Conservation (phyloP, 2,888 invertebrate species). For the Harpalus rufipes region DNA sequence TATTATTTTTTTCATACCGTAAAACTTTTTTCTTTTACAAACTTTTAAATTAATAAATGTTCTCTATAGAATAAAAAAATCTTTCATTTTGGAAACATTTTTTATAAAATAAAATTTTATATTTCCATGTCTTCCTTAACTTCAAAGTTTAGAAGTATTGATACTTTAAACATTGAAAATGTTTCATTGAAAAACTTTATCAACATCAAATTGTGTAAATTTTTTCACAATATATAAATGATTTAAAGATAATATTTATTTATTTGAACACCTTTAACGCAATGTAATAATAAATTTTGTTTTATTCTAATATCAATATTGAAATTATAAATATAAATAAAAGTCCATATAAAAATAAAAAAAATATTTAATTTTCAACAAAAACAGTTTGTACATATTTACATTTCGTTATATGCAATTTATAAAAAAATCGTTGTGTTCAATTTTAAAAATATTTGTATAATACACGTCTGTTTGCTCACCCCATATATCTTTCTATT, state of each 20-base stretch:
- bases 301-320: not conserved
- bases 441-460: conserved; percentile 20
- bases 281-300: not conserved
- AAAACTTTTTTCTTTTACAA: not conserved
- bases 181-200: no score
- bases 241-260: not conserved
- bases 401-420: not conserved
- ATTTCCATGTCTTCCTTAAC: not conserved
- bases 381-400: not conserved
- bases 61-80: not conserved
- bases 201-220: no score
- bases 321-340: not conserved
- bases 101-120: conserved; percentile 2
- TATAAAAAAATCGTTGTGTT: conserved; percentile 20
- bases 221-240: not conserved
- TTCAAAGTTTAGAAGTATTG: not conserved
- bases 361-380: not conserved
- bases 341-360: not conserved
- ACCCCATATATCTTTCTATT: conserved; percentile 22
- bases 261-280: not conserved
- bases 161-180: not conserved
- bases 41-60: conserved; percentile 2
- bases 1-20: not conserved
- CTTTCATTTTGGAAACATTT: not conserved
- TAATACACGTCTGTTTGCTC: conserved; percentile 4